These are phyloP conservation scores for Hirudo medicinalis DNA, from an alignment of 1,140 invertebrate genomes.

Conservation along the genomic window DNA sequence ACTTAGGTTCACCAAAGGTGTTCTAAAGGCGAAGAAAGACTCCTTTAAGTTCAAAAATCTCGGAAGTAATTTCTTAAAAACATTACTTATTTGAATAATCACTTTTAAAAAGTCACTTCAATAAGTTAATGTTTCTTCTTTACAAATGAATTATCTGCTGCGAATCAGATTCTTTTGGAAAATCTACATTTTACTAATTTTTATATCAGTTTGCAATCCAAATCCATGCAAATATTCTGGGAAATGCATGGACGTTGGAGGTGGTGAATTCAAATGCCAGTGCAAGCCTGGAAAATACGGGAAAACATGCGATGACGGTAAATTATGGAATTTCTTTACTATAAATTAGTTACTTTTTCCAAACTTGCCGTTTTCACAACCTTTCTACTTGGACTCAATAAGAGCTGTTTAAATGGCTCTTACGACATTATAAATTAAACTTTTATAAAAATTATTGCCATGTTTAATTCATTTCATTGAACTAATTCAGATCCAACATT, in stretches of 20 bases:
- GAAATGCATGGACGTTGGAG: neutral
- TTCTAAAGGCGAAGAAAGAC: neutral
- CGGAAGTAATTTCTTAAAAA: neutral
- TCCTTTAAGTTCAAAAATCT: slow-evolving; percentile 2
- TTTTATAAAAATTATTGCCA: neutral
- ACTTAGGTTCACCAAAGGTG: neutral
- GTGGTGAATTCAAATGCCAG: neutral
- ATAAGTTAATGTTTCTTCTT: neutral
- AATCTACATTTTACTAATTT: neutral
- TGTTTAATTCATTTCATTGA: neutral
- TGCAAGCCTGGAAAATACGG: slow-evolving; percentile 13
- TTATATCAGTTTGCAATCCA: slow-evolving; percentile 1
- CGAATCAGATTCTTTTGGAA: neutral
- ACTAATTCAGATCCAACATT: neutral
- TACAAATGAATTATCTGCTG: no score
- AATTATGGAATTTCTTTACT: neutral
- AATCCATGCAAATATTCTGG: slow-evolving; percentile 11
- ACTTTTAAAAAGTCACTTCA: neutral
- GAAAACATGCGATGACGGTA: slow-evolving; percentile 1
- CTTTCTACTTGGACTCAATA: neutral
- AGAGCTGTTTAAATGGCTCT: neutral
- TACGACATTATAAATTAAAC: neutral
- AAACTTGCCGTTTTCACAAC: no score
- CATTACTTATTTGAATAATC: neutral
- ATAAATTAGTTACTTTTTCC: neutral